Evolutionary conservation across 2,888 invertebrate species (phyloP), one percentile per base, ranked within the genome.

Genomic region (Rotaria socialis): DNA sequence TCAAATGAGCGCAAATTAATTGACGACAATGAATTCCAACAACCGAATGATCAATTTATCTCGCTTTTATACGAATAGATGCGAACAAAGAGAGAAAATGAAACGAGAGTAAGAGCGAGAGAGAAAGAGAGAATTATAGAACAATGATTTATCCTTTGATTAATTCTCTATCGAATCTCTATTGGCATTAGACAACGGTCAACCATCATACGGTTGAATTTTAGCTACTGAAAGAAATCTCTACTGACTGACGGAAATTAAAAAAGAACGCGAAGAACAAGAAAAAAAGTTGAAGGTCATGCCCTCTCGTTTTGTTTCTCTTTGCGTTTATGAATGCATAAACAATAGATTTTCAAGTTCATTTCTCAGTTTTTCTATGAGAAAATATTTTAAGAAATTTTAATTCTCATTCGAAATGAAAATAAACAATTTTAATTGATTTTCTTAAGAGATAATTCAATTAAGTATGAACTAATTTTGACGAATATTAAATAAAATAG

Each of bases 101-200:
- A 11, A 8, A 50, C 6, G 50, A 52, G 7, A 52, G 16, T 52
- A 2, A 52, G 10, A 52, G 52, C 35, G 67, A 67, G 3, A 67
- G 55, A 35, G 58, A 67, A 10, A 35, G 6, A 35, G 35, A 67
- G 67, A 67, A 35, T 35, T 67, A 27, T 67, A 67, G 67, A 67
- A 67, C 67, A 67, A 67, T 67, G 67, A 67, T 35, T 35, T 67
- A 35, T 24, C 27, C 35, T 67, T 35, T 35, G n/a, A 16, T 67
- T 35, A 2, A 50, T 14, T 27, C 2, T 67, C 19, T 27, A 19
- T 67, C 67, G 35, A 67, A 67, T 67, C 35, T 67, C 35, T 6
- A 19, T 67, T 19, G 67, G 35, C 67, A 67, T 67, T 35, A 67
- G 24, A 67, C 67, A 67, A 67, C 67, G 67, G 67, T 67, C 67